Evolutionary conservation across 2,888 invertebrate species (phyloP).

Genomic region (Prenolepis imparis): DNA sequence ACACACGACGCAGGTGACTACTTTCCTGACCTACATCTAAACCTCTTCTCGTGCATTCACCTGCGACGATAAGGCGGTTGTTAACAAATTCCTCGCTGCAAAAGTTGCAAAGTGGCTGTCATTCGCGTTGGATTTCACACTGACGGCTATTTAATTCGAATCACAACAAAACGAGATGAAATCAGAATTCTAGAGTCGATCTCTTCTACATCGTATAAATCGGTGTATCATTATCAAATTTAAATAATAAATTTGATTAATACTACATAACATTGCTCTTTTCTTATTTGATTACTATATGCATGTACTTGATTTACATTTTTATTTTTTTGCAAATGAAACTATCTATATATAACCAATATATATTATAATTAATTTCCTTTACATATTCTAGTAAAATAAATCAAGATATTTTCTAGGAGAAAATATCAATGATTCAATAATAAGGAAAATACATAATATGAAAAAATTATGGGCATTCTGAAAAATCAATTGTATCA

Average conservation of each 20-base stretch:
- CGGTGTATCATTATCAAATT: background rate
- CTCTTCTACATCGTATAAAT: background rate
- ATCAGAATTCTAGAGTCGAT: background rate
- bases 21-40: constrained; percentile 78
- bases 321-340: background rate
- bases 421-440: background rate
- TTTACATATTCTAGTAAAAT: background rate
- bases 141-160: background rate
- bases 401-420: background rate
- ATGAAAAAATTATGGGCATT: background rate
- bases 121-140: background rate
- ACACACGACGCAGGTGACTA: constrained; percentile 61
- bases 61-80: constrained; percentile 65
- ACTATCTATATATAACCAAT: too few relatives aligned
- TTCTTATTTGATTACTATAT: background rate
- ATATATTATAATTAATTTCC: background rate
- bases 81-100: constrained; percentile 58
- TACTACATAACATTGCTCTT: background rate
- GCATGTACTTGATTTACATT: background rate
- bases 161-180: background rate
- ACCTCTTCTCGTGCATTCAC: constrained; percentile 75
- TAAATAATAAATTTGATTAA: too few relatives aligned
- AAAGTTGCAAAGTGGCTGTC: constrained; percentile 18
- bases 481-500: background rate
- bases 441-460: background rate